phyloP scores from a whole-genome alignment of 2,797 vertebrate species.

The Pygocentrus nattereri region DNA sequence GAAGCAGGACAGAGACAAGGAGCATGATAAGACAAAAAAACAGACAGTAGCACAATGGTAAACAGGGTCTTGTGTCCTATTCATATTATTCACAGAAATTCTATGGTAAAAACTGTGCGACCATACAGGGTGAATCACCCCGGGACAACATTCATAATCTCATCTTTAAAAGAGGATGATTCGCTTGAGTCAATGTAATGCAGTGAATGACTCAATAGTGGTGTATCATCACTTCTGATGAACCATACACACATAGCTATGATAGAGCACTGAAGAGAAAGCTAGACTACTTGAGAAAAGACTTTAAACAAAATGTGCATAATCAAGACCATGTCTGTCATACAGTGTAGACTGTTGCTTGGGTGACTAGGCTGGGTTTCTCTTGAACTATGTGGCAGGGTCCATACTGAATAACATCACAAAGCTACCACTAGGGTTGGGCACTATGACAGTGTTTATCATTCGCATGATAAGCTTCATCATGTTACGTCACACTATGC shows the following conservation, averaged over 20 bases:
- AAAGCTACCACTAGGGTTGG: too few species aligned
- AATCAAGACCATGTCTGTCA: not conserved
- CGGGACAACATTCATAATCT: constrained; percentile 4
- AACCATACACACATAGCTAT: not conserved
- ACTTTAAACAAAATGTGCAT: not conserved
- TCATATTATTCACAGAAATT: not conserved
- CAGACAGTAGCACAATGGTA: not conserved
- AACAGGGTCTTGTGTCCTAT: not conserved
- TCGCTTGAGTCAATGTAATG: not conserved
- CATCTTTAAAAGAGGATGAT: not conserved
- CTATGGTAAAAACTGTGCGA: not conserved
- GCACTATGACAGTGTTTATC: too few species aligned
- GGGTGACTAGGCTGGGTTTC: not conserved
- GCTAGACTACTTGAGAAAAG: not conserved
- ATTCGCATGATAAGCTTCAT: too few species aligned
- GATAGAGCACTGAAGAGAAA: not conserved
- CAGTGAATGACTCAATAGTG: constrained; percentile 18
- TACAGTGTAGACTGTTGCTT: not conserved
- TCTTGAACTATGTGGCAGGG: not conserved
- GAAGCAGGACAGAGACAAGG: constrained; percentile 10
- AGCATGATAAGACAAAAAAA: too few species aligned
- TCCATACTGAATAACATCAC: not conserved
- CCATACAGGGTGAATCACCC: not conserved
- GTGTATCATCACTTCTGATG: not conserved
- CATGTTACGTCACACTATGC: too few species aligned